Percentiles rank a stretch among this genome's conserved stretches.
phyloP scores from a whole-genome alignment of 2,888 invertebrate species.

The Eucera pruinosa region DNA sequence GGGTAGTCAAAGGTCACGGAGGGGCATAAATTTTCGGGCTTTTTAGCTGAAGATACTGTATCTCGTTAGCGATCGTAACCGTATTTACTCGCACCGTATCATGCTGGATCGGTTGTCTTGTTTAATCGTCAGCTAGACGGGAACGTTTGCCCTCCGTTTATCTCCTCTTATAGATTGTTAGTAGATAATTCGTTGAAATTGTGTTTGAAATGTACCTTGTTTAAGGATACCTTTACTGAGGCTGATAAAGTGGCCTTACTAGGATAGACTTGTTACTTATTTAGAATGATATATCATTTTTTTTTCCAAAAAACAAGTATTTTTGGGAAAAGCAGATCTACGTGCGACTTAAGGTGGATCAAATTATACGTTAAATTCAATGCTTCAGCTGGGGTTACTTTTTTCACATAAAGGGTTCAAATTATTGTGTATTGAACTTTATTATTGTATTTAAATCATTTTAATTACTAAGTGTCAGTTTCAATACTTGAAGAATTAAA shows the following conservation, averaged over 20 bases:
- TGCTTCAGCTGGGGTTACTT: too few species aligned
- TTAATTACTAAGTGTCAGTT: too few species aligned
- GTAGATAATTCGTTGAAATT: constrained; percentile 13
- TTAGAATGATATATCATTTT: too few species aligned
- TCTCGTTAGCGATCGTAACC: constrained; percentile 35
- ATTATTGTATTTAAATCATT: too few species aligned
- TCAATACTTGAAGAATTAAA: too few species aligned
- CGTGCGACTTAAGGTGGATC: too few species aligned
- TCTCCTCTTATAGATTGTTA: background rate
- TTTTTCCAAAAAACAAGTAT: too few species aligned
- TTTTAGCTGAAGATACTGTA: constrained; percentile 22
- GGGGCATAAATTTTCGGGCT: constrained; percentile 33
- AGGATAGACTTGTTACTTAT: too few species aligned
- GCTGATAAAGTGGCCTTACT: background rate
- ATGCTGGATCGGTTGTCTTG: constrained; percentile 4
- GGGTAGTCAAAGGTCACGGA: constrained; percentile 50
- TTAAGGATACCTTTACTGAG: background rate
- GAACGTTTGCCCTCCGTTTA: background rate
- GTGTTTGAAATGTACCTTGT: background rate
- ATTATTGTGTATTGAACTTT: too few species aligned
- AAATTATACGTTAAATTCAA: too few species aligned
- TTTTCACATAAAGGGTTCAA: too few species aligned
- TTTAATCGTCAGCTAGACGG: constrained; percentile 4
- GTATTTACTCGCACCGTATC: background rate
- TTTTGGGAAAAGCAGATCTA: too few species aligned